Base-by-base conservation (phyloP, 1,140 invertebrate genomes). In the Hylaeus anthracinus region DNA sequence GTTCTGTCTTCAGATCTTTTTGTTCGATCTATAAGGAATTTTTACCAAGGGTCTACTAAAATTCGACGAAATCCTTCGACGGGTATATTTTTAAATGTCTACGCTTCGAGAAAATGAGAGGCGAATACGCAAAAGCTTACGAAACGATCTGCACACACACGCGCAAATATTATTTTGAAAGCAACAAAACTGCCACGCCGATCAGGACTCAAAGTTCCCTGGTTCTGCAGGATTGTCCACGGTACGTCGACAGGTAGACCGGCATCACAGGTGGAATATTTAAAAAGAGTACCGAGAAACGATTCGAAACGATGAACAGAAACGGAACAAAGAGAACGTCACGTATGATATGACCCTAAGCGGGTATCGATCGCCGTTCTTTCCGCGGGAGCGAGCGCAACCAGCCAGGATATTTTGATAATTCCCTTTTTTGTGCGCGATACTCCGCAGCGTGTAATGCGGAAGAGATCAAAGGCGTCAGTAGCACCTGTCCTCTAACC, bases 401-500 rank as follows among this genome's bases (percentile, higher is more conserved):
- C 65, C 79, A 90, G 80, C 82, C 82, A 76, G 84, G 82, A 89
- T 86, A 90, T 90, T 90, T 90, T 90, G 88, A 90, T 90, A 90
- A 90, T 90, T 90, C 84, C 87, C 87, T 89, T 88, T 89, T 88
- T 90, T 89, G 83, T 83, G 80, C 79, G 79, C 72, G 81, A 84
- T 87, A 84, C 79, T 86, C 86, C 58, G 80, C 75, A 88, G 87
- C 89, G 89, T 92, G 90, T 92, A 92, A 91, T 90, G 85, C 86
- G 89, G 88, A 91, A 90, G 92, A 93, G 93, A 93, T 93, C 93
- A 93, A 93, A 93, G 93, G 92, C 92, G 92, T 93, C 93, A 93
- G 92, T 92, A 93, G 92, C 93, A 93, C 93, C 92, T 93, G 93
- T 93, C 92, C 91, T 92, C 88, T 88, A 92, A 92, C 91, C 89